A percentile compares a stretch with the other conserved stretches of the same genome.
Evolutionary conservation across 2,797 vertebrate genomes (phyloP).

Genomic region (Nasua narica): DNA sequence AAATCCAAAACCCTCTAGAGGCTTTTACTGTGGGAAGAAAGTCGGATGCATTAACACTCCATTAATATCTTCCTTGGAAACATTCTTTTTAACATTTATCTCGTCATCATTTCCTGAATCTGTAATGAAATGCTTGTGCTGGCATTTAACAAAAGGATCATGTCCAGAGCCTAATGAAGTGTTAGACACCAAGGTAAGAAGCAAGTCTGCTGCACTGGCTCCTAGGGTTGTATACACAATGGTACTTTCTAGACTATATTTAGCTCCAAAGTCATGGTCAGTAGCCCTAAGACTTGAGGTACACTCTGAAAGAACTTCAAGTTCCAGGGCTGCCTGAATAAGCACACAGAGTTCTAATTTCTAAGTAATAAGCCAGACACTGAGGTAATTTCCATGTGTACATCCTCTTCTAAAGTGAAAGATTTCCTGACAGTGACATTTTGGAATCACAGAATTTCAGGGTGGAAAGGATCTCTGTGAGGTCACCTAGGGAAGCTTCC

Average conservation of each 20-base stretch:
- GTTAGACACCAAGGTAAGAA: constrained; percentile 74
- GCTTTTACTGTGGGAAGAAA: constrained; percentile 49
- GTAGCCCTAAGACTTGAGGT: constrained; percentile 42
- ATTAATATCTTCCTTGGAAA: constrained; percentile 74
- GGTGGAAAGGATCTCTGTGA: neutral
- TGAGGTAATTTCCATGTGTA: constrained; percentile 70
- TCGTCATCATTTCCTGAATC: constrained; percentile 64
- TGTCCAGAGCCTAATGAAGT: constrained; percentile 70
- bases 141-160: constrained; percentile 58
- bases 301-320: constrained; percentile 58
- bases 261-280: constrained; percentile 67
- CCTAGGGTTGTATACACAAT: neutral
- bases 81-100: constrained; percentile 64
- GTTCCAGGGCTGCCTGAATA: constrained; percentile 29
- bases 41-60: constrained; percentile 55
- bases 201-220: constrained; percentile 23
- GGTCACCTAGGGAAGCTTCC: neutral
- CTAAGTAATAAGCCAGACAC: constrained; percentile 56
- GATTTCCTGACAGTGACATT: constrained; percentile 59
- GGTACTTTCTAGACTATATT: constrained; percentile 58
- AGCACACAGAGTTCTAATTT: constrained; percentile 41
- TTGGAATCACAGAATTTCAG: constrained; percentile 35
- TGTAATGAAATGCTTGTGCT: constrained; percentile 69
- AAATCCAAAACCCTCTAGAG: constrained; percentile 48
- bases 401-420: constrained; percentile 47